Evolutionary conservation across 2,888 invertebrate species (phyloP), one percentile per base, ranked within the genome.

Genomic region (Chrysotoxum bicinctum): DNA sequence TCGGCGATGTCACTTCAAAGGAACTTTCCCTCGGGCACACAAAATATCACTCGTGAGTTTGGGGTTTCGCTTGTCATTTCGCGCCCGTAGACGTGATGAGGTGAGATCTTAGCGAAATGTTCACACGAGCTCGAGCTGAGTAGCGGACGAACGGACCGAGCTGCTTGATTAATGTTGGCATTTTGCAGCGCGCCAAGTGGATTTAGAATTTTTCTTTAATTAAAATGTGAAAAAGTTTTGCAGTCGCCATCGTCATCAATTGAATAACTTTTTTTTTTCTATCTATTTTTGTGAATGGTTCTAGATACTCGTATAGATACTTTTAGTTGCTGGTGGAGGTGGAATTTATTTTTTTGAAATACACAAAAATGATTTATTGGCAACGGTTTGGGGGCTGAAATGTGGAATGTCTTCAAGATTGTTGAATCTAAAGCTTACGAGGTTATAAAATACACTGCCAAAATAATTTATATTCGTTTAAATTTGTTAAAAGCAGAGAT

Each of bases 61-160:
- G 80, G 68, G 74, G 56, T 81, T 85, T 77, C 56, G 76, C 81
- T 85, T 77, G 81, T 81, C 81, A 81, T 77, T 80, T 76, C 73
- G 76, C 85, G 69, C 81, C 56, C 50, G 68, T 37, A 40, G 81
- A 85, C 73, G 85, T 85, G 85, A 85, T 85, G 85, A 85, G 85
- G 85, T 85, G 85, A 81, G 85, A 85, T 81, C 77, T 85, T 81
- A 81, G 81, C 73, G 81, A 85, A 85, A 85, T 85, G 85, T 81
- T 85, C 85, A 77, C 85, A 85, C 85, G 76, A 72, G 62, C 73
- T 50, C 48, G 35, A 35, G 30, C 14, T 19, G 45, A 64, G 52
- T 52, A 16, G 50, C 58, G 37, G 72, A 62, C 84, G 60, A 26
- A 37, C 58, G 35, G 35, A 60, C 37, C 58, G 35, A 12, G 23